A percentile compares a stretch with the other conserved stretches of the same genome.
These are phyloP conservation scores for Bergia sp. DNA, from an alignment of 92 coral and sea anemone species.

Conservation along the genomic window DNA sequence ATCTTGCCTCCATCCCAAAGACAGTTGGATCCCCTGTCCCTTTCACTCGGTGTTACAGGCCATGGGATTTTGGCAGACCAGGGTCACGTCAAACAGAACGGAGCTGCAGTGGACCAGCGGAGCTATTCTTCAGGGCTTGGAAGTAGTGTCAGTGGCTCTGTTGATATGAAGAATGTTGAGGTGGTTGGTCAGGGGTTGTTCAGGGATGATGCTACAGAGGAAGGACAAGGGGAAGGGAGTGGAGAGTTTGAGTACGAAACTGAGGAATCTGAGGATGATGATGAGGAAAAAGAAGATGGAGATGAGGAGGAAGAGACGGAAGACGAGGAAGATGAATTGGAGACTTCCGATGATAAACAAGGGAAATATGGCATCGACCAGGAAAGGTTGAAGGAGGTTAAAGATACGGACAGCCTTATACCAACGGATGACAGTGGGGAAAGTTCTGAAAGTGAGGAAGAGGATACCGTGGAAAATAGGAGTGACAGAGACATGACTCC, in stretches of 20 bases:
- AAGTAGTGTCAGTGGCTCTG: slow-evolving; percentile 55
- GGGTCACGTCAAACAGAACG: slow-evolving; percentile 34
- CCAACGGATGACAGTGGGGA: slow-evolving; percentile 59
- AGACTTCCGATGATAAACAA: slow-evolving; percentile 46
- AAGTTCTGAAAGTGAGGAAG: slow-evolving; percentile 57
- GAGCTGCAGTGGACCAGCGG: slow-evolving; percentile 32
- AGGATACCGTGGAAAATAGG: not conserved
- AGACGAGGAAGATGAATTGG: slow-evolving; percentile 56
- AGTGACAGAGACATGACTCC: slow-evolving; percentile 78
- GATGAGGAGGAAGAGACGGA: slow-evolving; percentile 63
- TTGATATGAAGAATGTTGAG: slow-evolving; percentile 55
- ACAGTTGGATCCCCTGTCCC: slow-evolving; percentile 45
- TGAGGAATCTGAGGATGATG: slow-evolving; percentile 78
- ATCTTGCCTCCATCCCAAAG: slow-evolving; percentile 46
- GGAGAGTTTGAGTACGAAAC: slow-evolving; percentile 62
- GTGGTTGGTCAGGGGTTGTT: slow-evolving; percentile 58
- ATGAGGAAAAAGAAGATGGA: slow-evolving; percentile 53
- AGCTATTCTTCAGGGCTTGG: slow-evolving; percentile 53
- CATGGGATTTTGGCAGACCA: slow-evolving; percentile 54
- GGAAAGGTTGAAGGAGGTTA: slow-evolving; percentile 55
- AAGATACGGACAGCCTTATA: slow-evolving; percentile 73
- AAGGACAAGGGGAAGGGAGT: slow-evolving; percentile 49
- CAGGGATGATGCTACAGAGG: slow-evolving; percentile 72
- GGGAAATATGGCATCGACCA: slow-evolving; percentile 25
- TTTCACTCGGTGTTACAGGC: slow-evolving; percentile 75